Conservation (phyloP, 2,797 vertebrate genomes). For the Ambastaia sidthimunki region DNA sequence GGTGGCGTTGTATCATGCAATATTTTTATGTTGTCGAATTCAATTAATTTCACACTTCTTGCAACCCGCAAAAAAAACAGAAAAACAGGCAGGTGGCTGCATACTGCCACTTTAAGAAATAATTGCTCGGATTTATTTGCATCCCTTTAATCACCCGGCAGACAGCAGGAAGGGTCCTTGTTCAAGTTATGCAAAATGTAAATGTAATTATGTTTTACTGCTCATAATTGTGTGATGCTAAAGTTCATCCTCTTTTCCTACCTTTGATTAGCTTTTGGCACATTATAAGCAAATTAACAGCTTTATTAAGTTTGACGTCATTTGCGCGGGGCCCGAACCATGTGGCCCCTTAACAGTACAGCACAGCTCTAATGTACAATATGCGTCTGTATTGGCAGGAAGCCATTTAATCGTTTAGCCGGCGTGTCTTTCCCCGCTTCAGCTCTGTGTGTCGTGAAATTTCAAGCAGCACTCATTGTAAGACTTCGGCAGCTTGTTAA, state of each 20-base stretch:
- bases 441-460: slow-evolving; percentile 43
- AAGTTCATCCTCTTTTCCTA: slow-evolving; percentile 64
- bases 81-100: slow-evolving; percentile 49
- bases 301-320: slow-evolving; percentile 68
- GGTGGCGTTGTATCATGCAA: not conserved
- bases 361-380: slow-evolving; percentile 35
- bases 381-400: slow-evolving; percentile 46
- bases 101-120: slow-evolving; percentile 61
- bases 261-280: slow-evolving; percentile 71
- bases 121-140: slow-evolving; percentile 59
- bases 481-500: slow-evolving; percentile 53
- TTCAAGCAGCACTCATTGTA: slow-evolving; percentile 54
- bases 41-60: slow-evolving; percentile 1
- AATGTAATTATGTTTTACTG: slow-evolving; percentile 59
- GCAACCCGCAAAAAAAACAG: slow-evolving; percentile 7
- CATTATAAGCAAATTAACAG: slow-evolving; percentile 74
- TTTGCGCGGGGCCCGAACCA: slow-evolving; percentile 34
- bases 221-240: slow-evolving; percentile 65
- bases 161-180: slow-evolving; percentile 51
- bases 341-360: slow-evolving; percentile 39
- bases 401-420: slow-evolving; percentile 56
- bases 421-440: slow-evolving; percentile 41
- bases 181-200: slow-evolving; percentile 57
- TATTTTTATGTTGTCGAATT: slow-evolving; percentile 16
- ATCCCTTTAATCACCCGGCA: slow-evolving; percentile 50